Percentiles rank a stretch among this genome's conserved stretches.
Evolutionary conservation across 2,797 vertebrate genomes (phyloP).

Genomic region (Basileuterus tristriatus): DNA sequence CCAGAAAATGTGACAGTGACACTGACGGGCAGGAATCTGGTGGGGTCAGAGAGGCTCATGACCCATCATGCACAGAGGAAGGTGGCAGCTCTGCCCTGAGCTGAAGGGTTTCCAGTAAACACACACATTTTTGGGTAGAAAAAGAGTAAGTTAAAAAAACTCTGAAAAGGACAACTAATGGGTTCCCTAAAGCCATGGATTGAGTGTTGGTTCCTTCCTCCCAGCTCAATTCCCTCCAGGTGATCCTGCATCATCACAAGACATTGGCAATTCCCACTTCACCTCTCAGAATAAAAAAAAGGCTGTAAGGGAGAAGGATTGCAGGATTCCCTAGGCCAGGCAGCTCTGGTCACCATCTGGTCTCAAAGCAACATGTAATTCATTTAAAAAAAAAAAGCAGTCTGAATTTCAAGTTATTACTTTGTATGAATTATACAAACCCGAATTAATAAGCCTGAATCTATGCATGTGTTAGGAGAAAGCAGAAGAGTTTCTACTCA

Average conservation of each 20-base stretch:
- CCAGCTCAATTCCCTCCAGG: no score
- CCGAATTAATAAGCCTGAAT: background rate
- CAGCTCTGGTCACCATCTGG: background rate
- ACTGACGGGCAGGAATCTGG: fast-evolving
- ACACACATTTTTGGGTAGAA: background rate
- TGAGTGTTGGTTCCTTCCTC: background rate
- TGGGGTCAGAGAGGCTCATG: fast-evolving
- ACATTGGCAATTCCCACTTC: background rate
- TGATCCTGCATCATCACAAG: background rate
- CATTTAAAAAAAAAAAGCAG: background rate
- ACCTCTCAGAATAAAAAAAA: background rate
- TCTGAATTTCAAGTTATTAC: background rate
- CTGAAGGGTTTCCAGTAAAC: background rate
- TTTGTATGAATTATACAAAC: background rate
- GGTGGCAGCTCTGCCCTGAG: background rate
- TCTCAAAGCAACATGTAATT: background rate
- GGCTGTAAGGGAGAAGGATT: background rate
- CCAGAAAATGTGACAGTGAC: background rate
- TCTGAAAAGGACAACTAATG: fast-evolving
- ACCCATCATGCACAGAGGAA: fast-evolving
- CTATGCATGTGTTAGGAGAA: background rate
- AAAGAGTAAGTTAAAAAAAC: background rate
- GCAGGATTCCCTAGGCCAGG: background rate
- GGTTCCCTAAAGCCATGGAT: background rate
- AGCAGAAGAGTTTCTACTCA: background rate